Evolutionary conservation across 2,888 invertebrate species (phyloP).

Genomic region (Chaetogeoica ovagalla): DNA sequence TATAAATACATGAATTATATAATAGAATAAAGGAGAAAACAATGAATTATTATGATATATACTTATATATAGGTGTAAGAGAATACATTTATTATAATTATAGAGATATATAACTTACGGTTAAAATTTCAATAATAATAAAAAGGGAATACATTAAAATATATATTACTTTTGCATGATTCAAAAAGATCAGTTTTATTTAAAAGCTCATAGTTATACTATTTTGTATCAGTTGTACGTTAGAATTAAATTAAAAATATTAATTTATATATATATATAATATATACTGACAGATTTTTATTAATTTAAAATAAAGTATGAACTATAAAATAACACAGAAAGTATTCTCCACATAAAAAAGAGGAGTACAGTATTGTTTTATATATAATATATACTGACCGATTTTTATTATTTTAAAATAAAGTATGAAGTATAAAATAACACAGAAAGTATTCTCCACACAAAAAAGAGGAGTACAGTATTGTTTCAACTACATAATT

Average conservation of each 20-base stretch:
- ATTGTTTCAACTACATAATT: slow-evolving; percentile 10
- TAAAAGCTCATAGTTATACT: too few species aligned
- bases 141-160: too few species aligned
- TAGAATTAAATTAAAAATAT: too few species aligned
- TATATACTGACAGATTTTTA: too few species aligned
- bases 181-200: too few species aligned
- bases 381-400: neutral
- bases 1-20: neutral
- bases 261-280: too few species aligned
- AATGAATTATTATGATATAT: neutral
- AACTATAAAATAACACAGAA: neutral
- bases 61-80: neutral
- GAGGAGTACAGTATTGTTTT: slow-evolving; percentile 4
- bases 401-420: too few species aligned
- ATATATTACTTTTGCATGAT: too few species aligned
- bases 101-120: too few species aligned
- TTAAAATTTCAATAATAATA: too few species aligned
- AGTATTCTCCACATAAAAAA: neutral
- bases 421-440: neutral
- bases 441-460: neutral
- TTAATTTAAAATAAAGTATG: neutral
- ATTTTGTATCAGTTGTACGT: too few species aligned
- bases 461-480: neutral
- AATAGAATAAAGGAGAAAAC: neutral
- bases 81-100: too few species aligned